A percentile compares a stretch with the other conserved stretches of the same genome.
Evolutionary conservation across 1,140 invertebrate species (phyloP).

Genomic region (Drosophila nebulosa): DNA sequence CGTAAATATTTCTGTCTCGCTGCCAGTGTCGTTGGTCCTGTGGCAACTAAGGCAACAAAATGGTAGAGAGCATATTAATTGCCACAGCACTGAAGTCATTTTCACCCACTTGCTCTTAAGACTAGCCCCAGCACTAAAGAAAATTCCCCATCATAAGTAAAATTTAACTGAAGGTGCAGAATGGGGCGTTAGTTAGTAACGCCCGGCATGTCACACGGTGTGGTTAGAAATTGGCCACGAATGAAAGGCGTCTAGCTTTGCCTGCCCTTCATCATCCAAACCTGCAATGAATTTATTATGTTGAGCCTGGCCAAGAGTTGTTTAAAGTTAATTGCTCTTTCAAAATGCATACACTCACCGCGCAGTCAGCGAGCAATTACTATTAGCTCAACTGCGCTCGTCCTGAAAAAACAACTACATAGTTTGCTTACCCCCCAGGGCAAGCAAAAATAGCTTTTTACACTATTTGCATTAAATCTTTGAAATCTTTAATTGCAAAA

Average conservation of each 20-base stretch:
- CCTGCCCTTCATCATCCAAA: conserved; percentile 18
- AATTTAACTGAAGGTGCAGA: conserved; percentile 24
- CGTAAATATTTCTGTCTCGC: conserved; percentile 35
- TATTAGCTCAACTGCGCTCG: background rate
- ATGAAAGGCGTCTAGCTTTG: background rate
- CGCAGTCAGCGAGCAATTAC: conserved; percentile 4
- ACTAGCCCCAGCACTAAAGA: conserved; percentile 23
- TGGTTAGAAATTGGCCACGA: conserved; percentile 29
- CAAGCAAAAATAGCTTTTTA: background rate
- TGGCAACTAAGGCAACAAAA: conserved; percentile 1
- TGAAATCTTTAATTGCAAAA: background rate
- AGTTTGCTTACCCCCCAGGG: background rate
- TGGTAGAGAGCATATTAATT: conserved; percentile 32
- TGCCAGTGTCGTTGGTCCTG: conserved; percentile 9
- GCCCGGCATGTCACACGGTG: conserved; percentile 25
- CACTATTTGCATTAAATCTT: background rate
- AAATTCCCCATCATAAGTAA: conserved; percentile 39
- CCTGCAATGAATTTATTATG: conserved; percentile 52
- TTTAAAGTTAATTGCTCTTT: conserved; percentile 56
- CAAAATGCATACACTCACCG: conserved; percentile 36
- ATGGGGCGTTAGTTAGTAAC: conserved; percentile 33
- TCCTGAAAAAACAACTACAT: background rate
- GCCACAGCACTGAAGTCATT: conserved; percentile 33
- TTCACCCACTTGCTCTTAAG: conserved; percentile 33
- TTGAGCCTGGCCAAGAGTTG: conserved; percentile 37